Conservation (phyloP, 2,888 invertebrate genomes). For the Tachystola acroxantha region DNA sequence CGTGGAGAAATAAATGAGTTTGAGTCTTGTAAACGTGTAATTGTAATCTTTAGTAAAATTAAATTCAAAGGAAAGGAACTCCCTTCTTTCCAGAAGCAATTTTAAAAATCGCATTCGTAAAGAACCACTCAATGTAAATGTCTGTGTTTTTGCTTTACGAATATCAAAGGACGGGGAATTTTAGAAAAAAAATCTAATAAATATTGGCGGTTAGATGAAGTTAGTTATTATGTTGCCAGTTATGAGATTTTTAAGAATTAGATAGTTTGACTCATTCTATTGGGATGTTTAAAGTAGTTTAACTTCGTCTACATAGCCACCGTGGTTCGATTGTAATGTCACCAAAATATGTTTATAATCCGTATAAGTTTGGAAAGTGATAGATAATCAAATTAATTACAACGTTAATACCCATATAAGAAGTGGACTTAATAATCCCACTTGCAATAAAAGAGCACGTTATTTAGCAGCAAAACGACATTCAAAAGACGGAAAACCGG, state of each 20-base stretch:
- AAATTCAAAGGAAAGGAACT: conserved; percentile 49
- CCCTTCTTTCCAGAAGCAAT: conserved; percentile 32
- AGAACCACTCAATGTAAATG: conserved; percentile 16
- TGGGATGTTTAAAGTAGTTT: no score
- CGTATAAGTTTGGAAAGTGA: no score
- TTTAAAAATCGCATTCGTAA: conserved; percentile 28
- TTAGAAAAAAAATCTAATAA: neutral
- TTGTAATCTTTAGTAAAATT: conserved; percentile 63
- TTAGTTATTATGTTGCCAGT: no score
- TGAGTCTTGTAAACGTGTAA: conserved; percentile 61
- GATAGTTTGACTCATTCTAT: no score
- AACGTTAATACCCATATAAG: no score
- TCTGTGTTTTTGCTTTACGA: conserved; percentile 15
- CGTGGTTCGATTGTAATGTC: no score
- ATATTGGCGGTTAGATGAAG: neutral
- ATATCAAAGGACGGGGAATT: conserved; percentile 6
- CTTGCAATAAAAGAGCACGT: conserved; percentile 72
- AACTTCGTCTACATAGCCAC: no score
- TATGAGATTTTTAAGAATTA: no score
- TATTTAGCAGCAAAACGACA: conserved; percentile 77
- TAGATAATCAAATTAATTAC: no score
- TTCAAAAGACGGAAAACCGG: conserved; percentile 75
- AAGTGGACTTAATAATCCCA: conserved; percentile 56
- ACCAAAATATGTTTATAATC: no score
- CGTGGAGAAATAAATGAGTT: conserved; percentile 62